Evolutionary conservation across 2,888 invertebrate genomes (phyloP), one percentile per base, ranked within the genome.

Genomic region (Eucera pruinosa): DNA sequence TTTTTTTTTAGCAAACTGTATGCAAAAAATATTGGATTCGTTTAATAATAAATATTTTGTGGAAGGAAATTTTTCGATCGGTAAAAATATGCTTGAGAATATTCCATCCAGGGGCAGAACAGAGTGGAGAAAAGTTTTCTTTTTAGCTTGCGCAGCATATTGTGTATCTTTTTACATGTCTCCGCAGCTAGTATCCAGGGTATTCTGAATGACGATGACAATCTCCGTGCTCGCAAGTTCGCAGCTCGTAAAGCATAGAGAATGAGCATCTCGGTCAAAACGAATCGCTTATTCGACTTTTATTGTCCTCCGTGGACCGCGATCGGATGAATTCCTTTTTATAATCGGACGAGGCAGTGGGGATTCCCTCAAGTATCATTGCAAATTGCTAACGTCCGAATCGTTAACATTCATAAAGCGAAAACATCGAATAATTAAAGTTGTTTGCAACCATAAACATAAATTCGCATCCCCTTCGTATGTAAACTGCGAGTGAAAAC

Each of bases 231-330:
- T 11, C n/a, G n/a, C 39, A 41, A 57, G 39, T 57, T 36, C 36
- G 36, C 20, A 20, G 33, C 20, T 36, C 39, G 39, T 39, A 25
- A 25, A 57, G 23, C 39, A 57, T 25, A 11, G n/a, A 5, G 54
- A 62, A 69, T 45, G 57, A 23, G 23, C 23, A 57, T 39, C 39
- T 57, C 39, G 57, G 25, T 11, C 25, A 57, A 39, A 57, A 25
- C 25, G 57, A 39, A 39, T 9, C n/a, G n/a, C 23, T 57, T 23
- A 25, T 39, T 39, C 39, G n/a, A n/a, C 39, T 57, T 57, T 57
- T 57, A 57, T 57, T 25, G 7, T 25, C n/a, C 57, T 5, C 39
- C 25, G 9, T n/a, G 39, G 57, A 25, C 57, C 2, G 1, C 6
- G n/a, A 2, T 1, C 25, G 55, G 0, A 11, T 11, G 23, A 57